Percentiles rank a stretch among this genome's conserved stretches.
Evolutionary conservation across 2,797 vertebrate species (phyloP).

Genomic region (Sarcoramphus papa): DNA sequence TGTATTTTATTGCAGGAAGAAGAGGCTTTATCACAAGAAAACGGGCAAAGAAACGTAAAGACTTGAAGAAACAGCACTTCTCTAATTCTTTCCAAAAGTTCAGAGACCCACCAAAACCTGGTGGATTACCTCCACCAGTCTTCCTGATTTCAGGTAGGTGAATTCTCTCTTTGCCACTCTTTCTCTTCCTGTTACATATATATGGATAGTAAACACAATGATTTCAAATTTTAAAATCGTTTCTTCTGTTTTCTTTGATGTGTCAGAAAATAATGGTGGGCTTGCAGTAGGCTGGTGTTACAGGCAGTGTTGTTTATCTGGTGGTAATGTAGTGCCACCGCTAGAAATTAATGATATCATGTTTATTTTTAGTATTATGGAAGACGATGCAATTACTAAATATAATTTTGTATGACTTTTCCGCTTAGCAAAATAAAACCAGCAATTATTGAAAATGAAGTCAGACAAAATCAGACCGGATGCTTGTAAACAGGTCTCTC

Average conservation of each 20-base stretch:
- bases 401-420: background rate
- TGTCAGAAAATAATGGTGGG: background rate
- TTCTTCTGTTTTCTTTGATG: background rate
- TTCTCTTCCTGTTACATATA: background rate
- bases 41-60: background rate
- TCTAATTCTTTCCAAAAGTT: background rate
- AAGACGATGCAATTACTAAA: background rate
- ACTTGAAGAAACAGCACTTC: slow-evolving; percentile 49
- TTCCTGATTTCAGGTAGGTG: slow-evolving; percentile 52
- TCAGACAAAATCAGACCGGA: background rate
- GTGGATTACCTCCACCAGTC: slow-evolving; percentile 45
- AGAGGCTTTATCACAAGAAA: slow-evolving; percentile 24
- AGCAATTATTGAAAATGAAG: background rate
- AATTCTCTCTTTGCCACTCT: background rate
- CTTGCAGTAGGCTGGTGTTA: background rate
- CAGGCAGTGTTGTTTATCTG: background rate
- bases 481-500: background rate
- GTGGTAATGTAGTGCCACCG: background rate
- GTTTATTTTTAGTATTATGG: background rate
- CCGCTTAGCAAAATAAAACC: background rate
- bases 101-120: slow-evolving; percentile 15
- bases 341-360: background rate
- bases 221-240: accelerated
- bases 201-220: background rate
- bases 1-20: slow-evolving; percentile 59